Base-by-base conservation (phyloP, 2,888 invertebrate genomes). In the Shargacucullia verbasci region DNA sequence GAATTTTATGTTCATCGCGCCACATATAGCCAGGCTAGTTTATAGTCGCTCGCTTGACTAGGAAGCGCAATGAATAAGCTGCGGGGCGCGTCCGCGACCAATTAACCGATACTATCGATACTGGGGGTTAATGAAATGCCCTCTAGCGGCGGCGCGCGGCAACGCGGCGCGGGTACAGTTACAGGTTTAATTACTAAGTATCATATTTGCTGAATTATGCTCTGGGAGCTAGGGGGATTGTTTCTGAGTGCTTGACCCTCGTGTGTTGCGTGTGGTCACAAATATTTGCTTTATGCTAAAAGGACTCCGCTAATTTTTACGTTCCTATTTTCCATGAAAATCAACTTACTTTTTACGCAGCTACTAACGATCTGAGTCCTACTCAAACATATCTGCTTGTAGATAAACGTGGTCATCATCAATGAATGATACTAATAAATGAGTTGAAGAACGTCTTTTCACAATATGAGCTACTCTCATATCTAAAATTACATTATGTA, bases 51-150 rank as follows among this genome's bases (percentile, higher is more conserved):
- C 34, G 38, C 53, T 13, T 9, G 14, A 62, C 46, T 35, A 74
- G 72, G 73, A 73, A 73, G 68, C 33, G 61, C 45, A 64, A 64
- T 68, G 55, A 68, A 68, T 64, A 64, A 55, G 53, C 60, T 38
- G 13, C 47, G 45, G 55, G 34, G 38, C 35, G 49, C 50, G 49
- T 59, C 66, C 58, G 56, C 57, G 56, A 45, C 61, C 75, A 71
- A 75, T 78, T 75, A 75, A 50, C 52, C 45, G 78, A 75, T 75
- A 61, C 47, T 55, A 75, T 75, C 75, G 61, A 41, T 47, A 48
- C 31, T n/a, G 11, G 25, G 63, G 75, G 75, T 75, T 77, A 77
- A 75, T 74, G 78, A 75, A 77, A 68, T 77, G 75, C 60, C 78
- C 74, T 48, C 20, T 20, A 20, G 20, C 53, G 45, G 50, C 50